Base-by-base conservation (phyloP, 2,888 invertebrate species). In the Microplitis manilae region DNA sequence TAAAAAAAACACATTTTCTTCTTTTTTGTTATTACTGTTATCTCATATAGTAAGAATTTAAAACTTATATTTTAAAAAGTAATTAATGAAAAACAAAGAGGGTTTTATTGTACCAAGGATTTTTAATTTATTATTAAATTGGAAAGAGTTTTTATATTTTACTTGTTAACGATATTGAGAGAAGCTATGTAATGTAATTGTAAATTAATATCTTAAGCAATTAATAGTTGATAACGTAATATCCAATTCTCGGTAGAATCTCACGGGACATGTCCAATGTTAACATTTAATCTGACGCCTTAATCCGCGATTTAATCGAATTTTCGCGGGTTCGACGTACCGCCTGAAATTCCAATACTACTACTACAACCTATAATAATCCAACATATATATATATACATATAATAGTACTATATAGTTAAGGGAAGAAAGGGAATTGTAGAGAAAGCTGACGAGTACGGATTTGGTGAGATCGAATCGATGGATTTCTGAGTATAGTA, bases 291-390 rank as follows among this genome's bases (percentile, higher is more conserved):
- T 85, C 83, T 84, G 81, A 79, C 78, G 79, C 80, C 81, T 83
- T 83, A 83, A 85, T 85, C 85, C 84, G 71, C 71, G 76, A 68
- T 81, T 83, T 85, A 85, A 86, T 85, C 78, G 83, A 83, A 78
- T 83, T 82, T 79, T 79, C 82, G 79, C 40, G 69, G 73, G 38
- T 73, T 73, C 64, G 61, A 73, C 68, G 68, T 67, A 71, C 61
- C 68, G 41, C 68, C 15, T 72, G 61, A 39, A 61, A 71, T 71
- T 61, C 61, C 13, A 20, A 61, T 30, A 50, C 50, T 50, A 13
- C 8, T 50, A 50, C 50, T 13, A 4, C 13, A 50, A 50, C 8
- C 50, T 50, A 13, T 13, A 50, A 13, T 30, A 30, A 30, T 30
- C 30, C 30, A 4, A 50, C 13, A 50, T 50, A 50, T 13, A 50